Evolutionary conservation across 1,140 invertebrate genomes (phyloP).

Genomic region (Drosophila insularis): DNA sequence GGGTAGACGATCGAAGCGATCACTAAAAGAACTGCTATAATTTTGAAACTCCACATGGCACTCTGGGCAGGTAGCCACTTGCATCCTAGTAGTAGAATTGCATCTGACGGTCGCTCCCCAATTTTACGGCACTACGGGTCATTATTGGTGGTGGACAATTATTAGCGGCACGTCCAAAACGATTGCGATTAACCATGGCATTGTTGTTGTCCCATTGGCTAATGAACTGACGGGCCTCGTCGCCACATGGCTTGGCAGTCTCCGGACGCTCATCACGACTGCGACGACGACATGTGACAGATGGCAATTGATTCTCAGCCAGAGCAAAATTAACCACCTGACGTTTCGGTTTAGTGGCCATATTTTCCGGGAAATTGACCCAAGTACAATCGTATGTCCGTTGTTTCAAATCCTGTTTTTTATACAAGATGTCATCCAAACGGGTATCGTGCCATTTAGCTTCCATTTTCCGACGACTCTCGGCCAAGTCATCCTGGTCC

Average conservation of each 20-base stretch:
- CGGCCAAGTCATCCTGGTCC: slow-evolving; percentile 30
- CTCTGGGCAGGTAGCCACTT: neutral
- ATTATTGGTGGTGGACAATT: neutral
- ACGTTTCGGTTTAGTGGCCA: neutral
- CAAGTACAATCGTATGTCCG: slow-evolving; percentile 52
- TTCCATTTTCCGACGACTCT: no score
- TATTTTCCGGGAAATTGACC: slow-evolving; percentile 43
- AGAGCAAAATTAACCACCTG: neutral
- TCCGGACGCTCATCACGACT: slow-evolving; percentile 11
- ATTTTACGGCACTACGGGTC: neutral
- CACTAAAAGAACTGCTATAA: neutral
- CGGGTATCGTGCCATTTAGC: neutral
- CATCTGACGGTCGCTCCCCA: neutral
- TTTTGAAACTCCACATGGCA: neutral
- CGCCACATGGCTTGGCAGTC: slow-evolving; percentile 39
- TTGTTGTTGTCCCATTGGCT: slow-evolving; percentile 36
- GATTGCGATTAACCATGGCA: slow-evolving; percentile 24
- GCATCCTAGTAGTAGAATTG: slow-evolving; percentile 19
- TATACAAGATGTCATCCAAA: slow-evolving; percentile 40
- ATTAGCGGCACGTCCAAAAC: neutral
- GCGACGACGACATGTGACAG: neutral
- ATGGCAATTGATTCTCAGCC: neutral
- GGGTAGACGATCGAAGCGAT: neutral
- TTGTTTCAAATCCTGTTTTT: slow-evolving; percentile 9
- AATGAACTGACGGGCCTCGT: slow-evolving; percentile 31